Base-by-base conservation (phyloP, 2,888 invertebrate genomes). In the Erannis defoliaria region DNA sequence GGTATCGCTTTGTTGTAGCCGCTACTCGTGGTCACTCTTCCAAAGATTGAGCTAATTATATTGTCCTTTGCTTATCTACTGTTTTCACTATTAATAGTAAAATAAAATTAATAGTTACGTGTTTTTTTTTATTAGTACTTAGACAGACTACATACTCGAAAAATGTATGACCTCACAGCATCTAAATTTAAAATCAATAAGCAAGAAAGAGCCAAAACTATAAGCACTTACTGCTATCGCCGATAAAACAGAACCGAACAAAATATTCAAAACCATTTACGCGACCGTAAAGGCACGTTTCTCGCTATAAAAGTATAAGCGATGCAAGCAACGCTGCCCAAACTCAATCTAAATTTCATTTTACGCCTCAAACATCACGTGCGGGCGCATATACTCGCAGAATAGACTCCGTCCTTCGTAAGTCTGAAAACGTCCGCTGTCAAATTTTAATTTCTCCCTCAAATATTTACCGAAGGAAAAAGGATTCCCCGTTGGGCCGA, bases 361-460 rank as follows among this genome's bases (percentile, higher is more conserved):
- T 90, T 88, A 90, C 91, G 91, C 90, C 86, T 86, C 88, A 88
- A 88, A 84, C 88, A 90, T 89, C 90, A 90, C 92, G 88, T 87
- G 83, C 86, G 86, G 69, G 86, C 86, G 89, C 88, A 90, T 78
- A n/a, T n/a, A n/a, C n/a, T n/a, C n/a, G n/a, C n/a, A 90, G 86
- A 87, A 86, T 86, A 84, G 85, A 82, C 83, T 83, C 73, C 84
- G 85, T 85, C 86, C 88, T 86, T 80, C 85, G 84, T 82, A 80
- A 79, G 84, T 83, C 81, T 73, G 68, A 79, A 82, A 88, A 82
- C 90, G 62, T 56, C 62, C 62, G 91, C 90, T 91, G 92, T 93
- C 92, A 92, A 93, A 92, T 93, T 93, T 93, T 93, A 93, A 92
- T 93, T 93, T 92, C 93, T 92, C 88, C 85, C 88, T 93, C 93